Evolutionary conservation across 1,140 invertebrate genomes (phyloP).

Genomic region (Diorhabda carinulata): DNA sequence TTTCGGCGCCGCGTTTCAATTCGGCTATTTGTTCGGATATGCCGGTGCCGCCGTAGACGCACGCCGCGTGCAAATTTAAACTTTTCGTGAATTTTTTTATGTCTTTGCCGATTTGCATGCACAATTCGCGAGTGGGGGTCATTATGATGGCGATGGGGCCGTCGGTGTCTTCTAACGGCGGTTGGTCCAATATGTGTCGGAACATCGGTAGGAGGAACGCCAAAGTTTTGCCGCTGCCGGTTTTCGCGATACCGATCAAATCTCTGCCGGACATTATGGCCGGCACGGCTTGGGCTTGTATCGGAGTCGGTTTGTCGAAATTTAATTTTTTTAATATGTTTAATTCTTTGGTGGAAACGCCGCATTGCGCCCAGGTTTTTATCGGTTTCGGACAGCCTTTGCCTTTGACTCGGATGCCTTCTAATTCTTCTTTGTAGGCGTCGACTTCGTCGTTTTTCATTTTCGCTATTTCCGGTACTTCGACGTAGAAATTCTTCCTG

Average conservation of each 20-base stretch:
- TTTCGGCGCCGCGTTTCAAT: constrained; percentile 94
- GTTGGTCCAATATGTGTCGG: constrained; percentile 94
- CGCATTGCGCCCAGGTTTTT: constrained; percentile 94
- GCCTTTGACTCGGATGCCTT: constrained; percentile 80
- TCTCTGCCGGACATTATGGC: constrained; percentile 97
- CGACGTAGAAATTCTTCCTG: constrained; percentile 94
- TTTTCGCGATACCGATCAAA: constrained; percentile 82
- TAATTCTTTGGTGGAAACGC: constrained; percentile 93
- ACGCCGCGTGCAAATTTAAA: constrained; percentile 81
- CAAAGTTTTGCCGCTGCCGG: constrained; percentile 97
- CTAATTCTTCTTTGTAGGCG: constrained; percentile 76
- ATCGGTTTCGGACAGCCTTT: constrained; percentile 53
- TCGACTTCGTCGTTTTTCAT: constrained; percentile 91
- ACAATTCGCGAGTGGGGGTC: constrained; percentile 96
- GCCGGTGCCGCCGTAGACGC: constrained; percentile 98
- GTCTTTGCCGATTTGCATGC: constrained; percentile 98
- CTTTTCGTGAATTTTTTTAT: constrained; percentile 94
- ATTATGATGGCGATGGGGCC: constrained; percentile 96
- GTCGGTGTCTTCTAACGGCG: constrained; percentile 88
- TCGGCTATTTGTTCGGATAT: constrained; percentile 98
- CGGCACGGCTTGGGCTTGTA: constrained; percentile 97
- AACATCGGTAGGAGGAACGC: constrained; percentile 99
- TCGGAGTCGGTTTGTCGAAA: constrained; percentile 98
- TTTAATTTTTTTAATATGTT: constrained; percentile 88
- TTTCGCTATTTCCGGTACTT: constrained; percentile 74